Evolutionary conservation across 30 jellyfish, hydroid and myxozoan genomes (phyloP).

Genomic region (Mastigias papua): DNA sequence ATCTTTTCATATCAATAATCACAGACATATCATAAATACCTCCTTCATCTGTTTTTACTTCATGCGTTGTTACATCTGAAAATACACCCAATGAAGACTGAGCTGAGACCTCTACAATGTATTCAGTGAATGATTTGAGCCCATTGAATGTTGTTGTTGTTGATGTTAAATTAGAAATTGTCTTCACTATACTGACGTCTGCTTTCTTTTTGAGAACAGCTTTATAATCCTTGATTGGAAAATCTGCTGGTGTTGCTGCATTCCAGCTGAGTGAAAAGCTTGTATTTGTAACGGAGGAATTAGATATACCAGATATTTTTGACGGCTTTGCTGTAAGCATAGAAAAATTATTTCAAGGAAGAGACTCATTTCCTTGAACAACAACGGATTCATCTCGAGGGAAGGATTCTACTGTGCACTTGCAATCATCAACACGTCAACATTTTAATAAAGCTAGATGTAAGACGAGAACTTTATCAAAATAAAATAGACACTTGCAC

Average conservation of each 20-base stretch:
- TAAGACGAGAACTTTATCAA: no score
- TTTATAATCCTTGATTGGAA: slow-evolving; percentile 32
- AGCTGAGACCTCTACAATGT: slow-evolving; percentile 52
- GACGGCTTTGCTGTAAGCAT: slow-evolving; percentile 48
- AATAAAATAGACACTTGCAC: no score
- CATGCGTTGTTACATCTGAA: slow-evolving; percentile 47
- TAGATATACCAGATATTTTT: slow-evolving; percentile 28
- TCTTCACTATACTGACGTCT: not conserved
- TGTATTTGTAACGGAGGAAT: slow-evolving; percentile 14
- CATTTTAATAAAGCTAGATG: no score
- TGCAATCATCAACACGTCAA: no score
- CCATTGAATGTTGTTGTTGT: slow-evolving; percentile 34
- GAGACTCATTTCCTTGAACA: no score
- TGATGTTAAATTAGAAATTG: not conserved
- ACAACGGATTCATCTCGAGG: no score
- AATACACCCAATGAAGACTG: not conserved
- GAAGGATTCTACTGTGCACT: no score
- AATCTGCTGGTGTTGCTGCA: slow-evolving; percentile 29
- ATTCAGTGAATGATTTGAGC: slow-evolving; percentile 39
- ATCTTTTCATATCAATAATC: not conserved
- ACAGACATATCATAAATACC: not conserved
- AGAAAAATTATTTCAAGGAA: no score
- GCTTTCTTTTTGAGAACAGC: slow-evolving; percentile 42
- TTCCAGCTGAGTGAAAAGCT: slow-evolving; percentile 41
- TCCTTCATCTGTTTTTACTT: slow-evolving; percentile 65